A percentile compares a stretch with the other conserved stretches of the same genome.
These are phyloP conservation scores for Lasiommata megera DNA, from an alignment of 2,888 invertebrate genomes.

Conservation along the genomic window DNA sequence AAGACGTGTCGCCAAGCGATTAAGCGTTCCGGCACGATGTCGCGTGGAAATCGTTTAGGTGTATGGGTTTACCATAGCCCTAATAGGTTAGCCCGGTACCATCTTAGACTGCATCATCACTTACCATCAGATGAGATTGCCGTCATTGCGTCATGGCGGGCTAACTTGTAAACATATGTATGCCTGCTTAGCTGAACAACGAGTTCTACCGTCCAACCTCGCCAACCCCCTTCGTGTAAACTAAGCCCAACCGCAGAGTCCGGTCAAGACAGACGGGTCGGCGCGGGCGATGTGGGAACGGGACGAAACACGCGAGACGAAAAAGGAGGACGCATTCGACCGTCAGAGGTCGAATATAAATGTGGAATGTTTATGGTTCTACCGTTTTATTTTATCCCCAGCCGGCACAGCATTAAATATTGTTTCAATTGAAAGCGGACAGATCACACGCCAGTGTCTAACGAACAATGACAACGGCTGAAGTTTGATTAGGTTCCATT, in stretches of 20 bases:
- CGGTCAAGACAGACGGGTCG: constrained; percentile 68
- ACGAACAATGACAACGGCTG: constrained; percentile 68
- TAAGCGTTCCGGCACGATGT: too few relatives aligned
- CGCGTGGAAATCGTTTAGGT: too few relatives aligned
- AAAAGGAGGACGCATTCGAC: constrained; percentile 53
- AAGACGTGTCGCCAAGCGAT: too few relatives aligned
- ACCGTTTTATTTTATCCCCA: constrained; percentile 79
- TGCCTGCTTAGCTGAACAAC: too few relatives aligned
- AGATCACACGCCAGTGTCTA: constrained; percentile 67
- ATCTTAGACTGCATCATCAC: too few relatives aligned
- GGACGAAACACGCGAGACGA: constrained; percentile 44
- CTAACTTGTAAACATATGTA: too few relatives aligned
- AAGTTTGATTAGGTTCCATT: constrained; percentile 68
- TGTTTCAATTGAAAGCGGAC: constrained; percentile 80
- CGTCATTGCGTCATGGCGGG: too few relatives aligned
- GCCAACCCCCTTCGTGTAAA: not conserved
- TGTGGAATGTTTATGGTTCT: constrained; percentile 81
- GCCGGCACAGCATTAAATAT: constrained; percentile 77
- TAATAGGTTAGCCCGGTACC: too few relatives aligned
- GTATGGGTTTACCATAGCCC: too few relatives aligned
- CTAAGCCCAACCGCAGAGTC: constrained; percentile 33
- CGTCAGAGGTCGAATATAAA: constrained; percentile 79
- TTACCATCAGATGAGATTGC: too few relatives aligned
- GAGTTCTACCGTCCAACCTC: too few relatives aligned
- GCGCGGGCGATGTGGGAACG: constrained; percentile 68